Evolutionary conservation across 2,113 vertebrate genomes (phyloP).

Genomic region (Chamaetylas fuelleborni): DNA sequence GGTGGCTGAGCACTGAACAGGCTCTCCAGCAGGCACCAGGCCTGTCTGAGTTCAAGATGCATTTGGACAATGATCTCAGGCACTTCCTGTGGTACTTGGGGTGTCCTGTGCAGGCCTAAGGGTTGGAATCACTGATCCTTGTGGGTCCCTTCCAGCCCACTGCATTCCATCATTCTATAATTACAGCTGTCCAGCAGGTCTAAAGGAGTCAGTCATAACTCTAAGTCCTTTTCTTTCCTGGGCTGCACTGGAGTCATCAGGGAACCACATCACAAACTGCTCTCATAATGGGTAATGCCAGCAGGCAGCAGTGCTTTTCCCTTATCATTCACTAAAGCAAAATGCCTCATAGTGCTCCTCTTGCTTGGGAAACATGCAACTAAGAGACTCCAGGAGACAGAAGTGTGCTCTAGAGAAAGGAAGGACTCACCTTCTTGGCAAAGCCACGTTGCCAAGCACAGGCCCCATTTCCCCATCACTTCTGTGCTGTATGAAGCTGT

Average conservation of each 20-base stretch:
- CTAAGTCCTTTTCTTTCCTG: background rate
- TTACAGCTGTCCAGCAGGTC: background rate
- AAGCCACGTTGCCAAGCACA: background rate
- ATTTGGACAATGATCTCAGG: background rate
- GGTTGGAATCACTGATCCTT: background rate
- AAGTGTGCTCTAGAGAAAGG: too few relatives aligned
- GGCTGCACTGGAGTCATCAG: background rate
- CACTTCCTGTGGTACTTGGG: background rate
- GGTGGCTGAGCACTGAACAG: background rate
- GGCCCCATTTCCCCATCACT: background rate
- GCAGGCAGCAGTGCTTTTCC: background rate
- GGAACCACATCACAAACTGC: background rate
- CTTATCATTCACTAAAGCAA: background rate
- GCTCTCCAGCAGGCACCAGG: background rate
- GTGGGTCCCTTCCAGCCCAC: background rate
- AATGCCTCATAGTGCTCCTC: background rate
- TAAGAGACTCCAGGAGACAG: background rate
- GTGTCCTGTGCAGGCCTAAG: background rate
- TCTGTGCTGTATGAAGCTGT: background rate
- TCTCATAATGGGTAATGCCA: background rate
- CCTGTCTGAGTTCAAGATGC: background rate
- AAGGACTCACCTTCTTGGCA: background rate
- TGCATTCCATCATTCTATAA: background rate
- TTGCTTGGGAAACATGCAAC: background rate
- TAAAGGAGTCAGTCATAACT: background rate